These are phyloP conservation scores for Neolamprologus modestus DNA, from an alignment of 2,113 vertebrate genomes.

Conservation along the genomic window DNA sequence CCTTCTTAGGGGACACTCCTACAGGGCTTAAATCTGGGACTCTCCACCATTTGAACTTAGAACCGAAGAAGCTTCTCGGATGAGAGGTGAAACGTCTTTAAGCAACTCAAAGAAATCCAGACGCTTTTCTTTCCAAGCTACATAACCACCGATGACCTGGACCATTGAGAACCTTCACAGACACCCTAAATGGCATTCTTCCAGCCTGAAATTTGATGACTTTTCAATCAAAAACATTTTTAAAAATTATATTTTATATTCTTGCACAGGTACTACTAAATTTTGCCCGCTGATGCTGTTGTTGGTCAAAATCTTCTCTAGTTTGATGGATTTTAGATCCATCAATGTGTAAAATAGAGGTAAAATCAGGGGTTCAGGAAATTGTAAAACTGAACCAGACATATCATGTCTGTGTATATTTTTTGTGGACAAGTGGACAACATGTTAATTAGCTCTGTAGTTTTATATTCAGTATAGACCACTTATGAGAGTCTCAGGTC, in stretches of 20 bases:
- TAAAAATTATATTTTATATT: background rate
- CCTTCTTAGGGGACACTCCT: background rate
- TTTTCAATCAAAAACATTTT: background rate
- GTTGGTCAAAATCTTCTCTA: background rate
- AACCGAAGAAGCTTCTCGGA: background rate
- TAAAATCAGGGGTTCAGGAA: background rate
- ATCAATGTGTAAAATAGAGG: background rate
- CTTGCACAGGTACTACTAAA: background rate
- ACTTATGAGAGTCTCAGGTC: background rate
- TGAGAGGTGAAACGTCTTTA: background rate
- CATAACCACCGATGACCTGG: background rate
- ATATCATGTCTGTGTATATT: background rate
- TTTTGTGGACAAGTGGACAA: background rate
- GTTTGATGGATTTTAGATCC: background rate
- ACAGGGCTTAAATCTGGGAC: background rate
- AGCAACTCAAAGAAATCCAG: background rate
- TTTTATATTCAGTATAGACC: background rate
- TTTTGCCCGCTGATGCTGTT: background rate
- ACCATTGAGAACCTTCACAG: background rate
- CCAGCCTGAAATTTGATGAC: background rate
- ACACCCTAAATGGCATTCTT: background rate
- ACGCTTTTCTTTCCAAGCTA: background rate
- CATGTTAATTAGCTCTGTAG: background rate
- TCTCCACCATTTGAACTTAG: background rate
- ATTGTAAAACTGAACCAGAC: background rate